Percentiles rank a stretch among this genome's conserved stretches.
Evolutionary conservation across 1,140 invertebrate species (phyloP).

Genomic region (Lordiphosa mommai): DNA sequence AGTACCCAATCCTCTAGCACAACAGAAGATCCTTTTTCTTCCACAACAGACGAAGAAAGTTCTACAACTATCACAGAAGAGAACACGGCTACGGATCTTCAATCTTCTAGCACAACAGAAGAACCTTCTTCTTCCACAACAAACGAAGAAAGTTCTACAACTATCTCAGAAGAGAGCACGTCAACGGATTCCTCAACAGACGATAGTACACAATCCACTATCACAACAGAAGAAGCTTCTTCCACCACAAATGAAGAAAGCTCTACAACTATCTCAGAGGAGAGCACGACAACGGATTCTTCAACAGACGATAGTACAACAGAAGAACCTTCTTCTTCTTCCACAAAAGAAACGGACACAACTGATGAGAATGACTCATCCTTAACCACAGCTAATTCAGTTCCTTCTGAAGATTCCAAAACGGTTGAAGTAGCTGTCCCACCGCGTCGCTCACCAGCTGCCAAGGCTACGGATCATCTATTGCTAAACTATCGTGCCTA

Average conservation of each 20-base stretch:
- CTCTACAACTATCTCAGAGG: background rate
- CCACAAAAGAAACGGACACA: background rate
- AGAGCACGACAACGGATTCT: background rate
- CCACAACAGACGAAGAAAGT: no score
- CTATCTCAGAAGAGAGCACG: no score
- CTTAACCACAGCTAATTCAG: background rate
- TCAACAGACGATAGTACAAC: background rate
- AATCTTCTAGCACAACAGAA: no score
- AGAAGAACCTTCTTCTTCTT: constrained; percentile 1
- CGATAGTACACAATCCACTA: background rate
- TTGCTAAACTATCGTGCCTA: constrained; percentile 37
- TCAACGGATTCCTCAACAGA: background rate
- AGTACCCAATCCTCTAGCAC: background rate
- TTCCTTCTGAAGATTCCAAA: background rate
- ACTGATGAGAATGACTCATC: background rate
- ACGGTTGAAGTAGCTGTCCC: background rate
- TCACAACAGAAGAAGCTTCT: background rate
- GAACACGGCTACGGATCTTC: no score
- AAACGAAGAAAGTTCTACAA: no score
- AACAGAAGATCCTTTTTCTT: background rate
- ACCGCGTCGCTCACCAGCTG: constrained; percentile 29
- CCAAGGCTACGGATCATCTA: constrained; percentile 38
- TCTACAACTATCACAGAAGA: no score
- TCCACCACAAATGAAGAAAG: background rate
- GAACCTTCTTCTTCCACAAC: background rate